Base-by-base conservation (phyloP, 1,140 invertebrate genomes). In the Pollicipes pollicipes region DNA sequence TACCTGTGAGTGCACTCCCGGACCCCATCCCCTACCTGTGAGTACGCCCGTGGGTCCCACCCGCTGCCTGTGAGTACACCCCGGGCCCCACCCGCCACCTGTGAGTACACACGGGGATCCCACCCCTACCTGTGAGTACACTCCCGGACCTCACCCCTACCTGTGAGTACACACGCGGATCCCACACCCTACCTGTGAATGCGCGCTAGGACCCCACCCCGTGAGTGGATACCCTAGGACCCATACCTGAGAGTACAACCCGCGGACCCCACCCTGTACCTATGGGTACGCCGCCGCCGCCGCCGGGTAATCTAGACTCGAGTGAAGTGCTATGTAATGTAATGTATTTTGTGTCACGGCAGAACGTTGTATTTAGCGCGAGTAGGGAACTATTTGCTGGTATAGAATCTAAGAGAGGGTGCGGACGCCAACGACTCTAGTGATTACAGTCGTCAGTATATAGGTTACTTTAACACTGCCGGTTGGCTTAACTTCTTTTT, bases 301-400 rank as follows among this genome's bases (percentile, higher is more conserved):
- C 35, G 17, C 17, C 35, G 35, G 17, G n/a, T n/a, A n/a, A n/a
- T n/a, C n/a, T n/a, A n/a, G n/a, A n/a, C n/a, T n/a, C n/a, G n/a
- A n/a, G n/a, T n/a, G n/a, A n/a, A n/a, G n/a, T n/a, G n/a, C n/a
- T n/a, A n/a, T n/a, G n/a, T n/a, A n/a, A n/a, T n/a, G n/a, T n/a
- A n/a, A n/a, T n/a, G n/a, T n/a, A n/a, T n/a, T n/a, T n/a, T n/a
- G 35, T 70, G 29, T 70, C 29, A 29, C 28, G 28, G 66, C 32
- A 70, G 45, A 70, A 28, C 45, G 30, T 63, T 37, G 32, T 37
- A 70, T 37, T 30, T 37, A 27, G 13, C 30, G 37, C 26, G 26
- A 70, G 27, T 72, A 29, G 66, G 13, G 32, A 24, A 16, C 3
- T 64, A n/a, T n/a, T n/a, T n/a, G n/a, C n/a, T n/a, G n/a, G n/a